Conservation (phyloP, 2,113 vertebrate genomes). For the Eleginops maclovinus region DNA sequence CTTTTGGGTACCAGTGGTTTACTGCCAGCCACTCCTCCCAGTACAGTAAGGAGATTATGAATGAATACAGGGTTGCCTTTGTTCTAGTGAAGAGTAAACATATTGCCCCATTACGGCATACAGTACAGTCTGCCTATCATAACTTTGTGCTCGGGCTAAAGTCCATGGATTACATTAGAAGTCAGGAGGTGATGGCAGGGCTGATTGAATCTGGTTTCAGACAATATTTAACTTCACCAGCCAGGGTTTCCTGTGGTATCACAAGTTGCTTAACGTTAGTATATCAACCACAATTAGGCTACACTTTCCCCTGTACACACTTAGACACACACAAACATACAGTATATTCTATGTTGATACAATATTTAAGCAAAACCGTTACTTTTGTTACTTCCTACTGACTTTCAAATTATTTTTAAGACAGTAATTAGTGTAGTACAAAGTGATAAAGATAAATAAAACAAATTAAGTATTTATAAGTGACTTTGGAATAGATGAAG, state of each 20-base stretch:
- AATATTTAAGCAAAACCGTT: neutral
- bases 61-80: constrained; percentile 14
- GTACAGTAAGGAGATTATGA: constrained; percentile 19
- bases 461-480: too few species aligned
- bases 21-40: constrained; percentile 6
- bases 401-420: neutral
- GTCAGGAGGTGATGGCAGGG: neutral
- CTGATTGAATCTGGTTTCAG: neutral
- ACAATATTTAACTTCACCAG: neutral
- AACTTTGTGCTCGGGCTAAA: neutral
- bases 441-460: neutral
- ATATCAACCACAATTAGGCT: neutral
- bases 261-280: neutral
- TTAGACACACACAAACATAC: too few species aligned
- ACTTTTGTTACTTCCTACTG: neutral
- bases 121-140: neutral
- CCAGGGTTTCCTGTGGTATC: neutral
- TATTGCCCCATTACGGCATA: neutral
- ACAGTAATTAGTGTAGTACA: neutral
- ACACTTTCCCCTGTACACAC: neutral
- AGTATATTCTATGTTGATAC: neutral
- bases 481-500: too few species aligned
- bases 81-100: neutral
- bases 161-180: neutral
- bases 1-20: constrained; percentile 17